These are phyloP conservation scores for Meandrusa payeni DNA, from an alignment of 2,888 invertebrate genomes.

Conservation along the genomic window DNA sequence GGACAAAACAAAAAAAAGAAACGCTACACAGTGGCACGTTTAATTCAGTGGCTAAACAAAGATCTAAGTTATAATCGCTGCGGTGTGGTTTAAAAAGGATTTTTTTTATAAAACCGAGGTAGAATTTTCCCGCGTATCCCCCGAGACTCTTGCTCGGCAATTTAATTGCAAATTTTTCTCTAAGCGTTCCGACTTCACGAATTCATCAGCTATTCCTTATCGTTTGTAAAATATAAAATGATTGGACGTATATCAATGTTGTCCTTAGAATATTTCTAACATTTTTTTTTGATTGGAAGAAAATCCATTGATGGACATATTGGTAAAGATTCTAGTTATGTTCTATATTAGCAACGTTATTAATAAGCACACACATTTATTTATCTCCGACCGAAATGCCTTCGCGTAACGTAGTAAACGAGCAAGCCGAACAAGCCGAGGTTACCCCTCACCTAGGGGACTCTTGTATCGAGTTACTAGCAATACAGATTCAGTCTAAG, in stretches of 20 bases:
- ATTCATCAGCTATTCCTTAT: slow-evolving; percentile 37
- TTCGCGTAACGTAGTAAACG: too few relatives aligned
- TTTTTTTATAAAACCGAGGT: slow-evolving; percentile 61
- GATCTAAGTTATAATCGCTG: slow-evolving; percentile 52
- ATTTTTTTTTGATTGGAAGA: too few relatives aligned
- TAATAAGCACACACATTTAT: too few relatives aligned
- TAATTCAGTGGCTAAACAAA: slow-evolving; percentile 66
- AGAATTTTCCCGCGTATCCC: slow-evolving; percentile 43
- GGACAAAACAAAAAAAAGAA: slow-evolving; percentile 41
- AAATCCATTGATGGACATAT: too few relatives aligned
- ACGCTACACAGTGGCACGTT: slow-evolving; percentile 43
- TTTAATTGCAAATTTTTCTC: slow-evolving; percentile 62
- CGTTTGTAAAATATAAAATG: slow-evolving; percentile 33
- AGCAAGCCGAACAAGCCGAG: too few relatives aligned
- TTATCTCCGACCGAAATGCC: too few relatives aligned
- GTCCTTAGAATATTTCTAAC: too few relatives aligned
- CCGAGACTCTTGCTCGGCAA: slow-evolving; percentile 52
- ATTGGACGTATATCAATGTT: slow-evolving; percentile 31
- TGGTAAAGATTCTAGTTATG: too few relatives aligned
- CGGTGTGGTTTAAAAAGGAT: slow-evolving; percentile 58
- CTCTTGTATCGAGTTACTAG: too few relatives aligned
- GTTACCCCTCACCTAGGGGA: too few relatives aligned
- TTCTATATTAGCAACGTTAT: too few relatives aligned
- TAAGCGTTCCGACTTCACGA: slow-evolving; percentile 41
- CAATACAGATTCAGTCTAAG: too few relatives aligned